phyloP scores from a whole-genome alignment of 2,113 vertebrate species.

The Typhlomys cinereus region DNA sequence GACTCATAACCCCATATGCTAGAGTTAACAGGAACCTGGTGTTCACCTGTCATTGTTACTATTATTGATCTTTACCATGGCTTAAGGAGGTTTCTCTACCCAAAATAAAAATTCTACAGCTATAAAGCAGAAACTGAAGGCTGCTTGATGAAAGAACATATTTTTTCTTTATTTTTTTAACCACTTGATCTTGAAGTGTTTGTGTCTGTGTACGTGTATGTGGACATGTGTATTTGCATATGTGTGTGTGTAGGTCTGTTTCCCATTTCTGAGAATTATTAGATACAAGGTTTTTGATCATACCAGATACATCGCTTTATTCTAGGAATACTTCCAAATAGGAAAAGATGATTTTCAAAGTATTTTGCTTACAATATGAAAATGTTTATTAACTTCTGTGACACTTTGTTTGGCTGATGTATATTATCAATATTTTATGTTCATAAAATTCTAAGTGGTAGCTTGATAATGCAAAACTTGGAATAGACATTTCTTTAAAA shows the following conservation, averaged over 20 bases:
- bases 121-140: neutral
- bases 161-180: neutral
- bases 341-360: neutral
- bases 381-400: neutral
- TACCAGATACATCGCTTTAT: neutral
- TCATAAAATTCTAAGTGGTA: neutral
- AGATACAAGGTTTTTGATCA: neutral
- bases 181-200: no score
- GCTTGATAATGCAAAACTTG: no score
- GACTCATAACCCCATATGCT: no score
- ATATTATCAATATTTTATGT: neutral
- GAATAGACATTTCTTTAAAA: no score
- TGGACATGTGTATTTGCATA: neutral
- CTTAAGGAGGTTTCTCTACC: neutral
- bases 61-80: no score
- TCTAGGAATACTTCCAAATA: neutral
- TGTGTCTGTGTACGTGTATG: neutral
- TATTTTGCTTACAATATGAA: neutral
- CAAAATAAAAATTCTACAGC: neutral
- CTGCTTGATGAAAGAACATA: neutral
- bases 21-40: fast-evolving
- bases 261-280: neutral
- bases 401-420: neutral
- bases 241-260: neutral
- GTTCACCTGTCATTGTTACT: neutral